phyloP scores from a whole-genome alignment of 2,113 vertebrate species.

The Danio rerio region GRCz12tu NC_133195.1:48529501-48530000 shows the following conservation, averaged over 20 bases:
- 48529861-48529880: no score
- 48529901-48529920: background rate
- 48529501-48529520: background rate
- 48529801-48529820: background rate
- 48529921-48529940: no score
- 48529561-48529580: background rate
- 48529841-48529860: background rate
- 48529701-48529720: background rate
- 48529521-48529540: constrained; percentile 11
- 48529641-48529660: background rate
- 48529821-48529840: background rate
- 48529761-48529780: background rate
- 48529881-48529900: background rate
- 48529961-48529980: no score
- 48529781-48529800: constrained; percentile 4
- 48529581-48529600: background rate
- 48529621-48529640: background rate
- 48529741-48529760: background rate
- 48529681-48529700: background rate
- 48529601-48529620: background rate
- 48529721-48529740: background rate
- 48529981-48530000: no score
- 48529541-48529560: background rate
- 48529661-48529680: background rate
- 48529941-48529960: no score